Percentiles rank a stretch among this genome's conserved stretches.
phyloP scores from a whole-genome alignment of 2,888 invertebrate genomes.

The Zele albiditarsus region DNA sequence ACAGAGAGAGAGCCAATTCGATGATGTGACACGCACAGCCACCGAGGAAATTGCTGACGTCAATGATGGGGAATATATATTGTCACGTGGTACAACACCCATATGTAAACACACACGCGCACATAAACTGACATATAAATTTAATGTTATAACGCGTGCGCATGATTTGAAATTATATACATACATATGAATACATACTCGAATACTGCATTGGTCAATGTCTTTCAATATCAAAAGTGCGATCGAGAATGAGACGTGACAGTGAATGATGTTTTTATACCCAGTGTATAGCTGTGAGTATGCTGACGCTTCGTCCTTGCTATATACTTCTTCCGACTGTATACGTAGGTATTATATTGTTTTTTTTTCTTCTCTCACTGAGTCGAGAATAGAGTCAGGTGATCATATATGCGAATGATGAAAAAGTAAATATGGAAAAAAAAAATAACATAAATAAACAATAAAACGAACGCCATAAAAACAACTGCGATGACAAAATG shows the following conservation, averaged over 20 bases:
- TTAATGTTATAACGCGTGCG: background rate
- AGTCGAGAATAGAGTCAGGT: no score
- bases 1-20: background rate
- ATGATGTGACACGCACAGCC: constrained; percentile 26
- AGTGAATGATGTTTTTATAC: background rate
- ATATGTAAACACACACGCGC: background rate
- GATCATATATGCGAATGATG: no score
- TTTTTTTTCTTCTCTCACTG: no score
- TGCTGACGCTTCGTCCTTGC: background rate
- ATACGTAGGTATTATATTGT: no score
- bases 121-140: background rate
- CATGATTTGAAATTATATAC: background rate
- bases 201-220: background rate
- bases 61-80: background rate
- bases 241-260: background rate
- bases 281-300: background rate
- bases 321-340: constrained; percentile 6
- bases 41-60: background rate
- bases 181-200: background rate
- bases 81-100: constrained; percentile 12
- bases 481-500: no score
- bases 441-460: no score
- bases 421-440: no score
- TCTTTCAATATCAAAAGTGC: background rate
- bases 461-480: no score